A percentile compares a stretch with the other conserved stretches of the same genome.
Evolutionary conservation across 53 echinoderm and acorn worm genomes (phyloP).

Genomic region (Patiria pectinifera): DNA sequence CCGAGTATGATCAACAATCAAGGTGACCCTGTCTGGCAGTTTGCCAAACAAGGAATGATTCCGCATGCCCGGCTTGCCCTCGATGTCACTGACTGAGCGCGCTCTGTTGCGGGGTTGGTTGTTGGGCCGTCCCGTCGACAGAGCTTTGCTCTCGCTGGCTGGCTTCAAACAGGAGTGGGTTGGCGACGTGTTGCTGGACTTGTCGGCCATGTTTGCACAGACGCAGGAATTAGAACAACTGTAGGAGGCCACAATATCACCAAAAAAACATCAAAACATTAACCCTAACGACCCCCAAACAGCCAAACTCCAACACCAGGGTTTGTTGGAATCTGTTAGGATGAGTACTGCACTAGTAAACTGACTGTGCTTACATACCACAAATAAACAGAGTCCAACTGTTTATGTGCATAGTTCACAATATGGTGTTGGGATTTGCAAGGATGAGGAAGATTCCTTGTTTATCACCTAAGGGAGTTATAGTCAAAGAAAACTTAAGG

Average conservation of each 20-base stretch:
- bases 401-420: too few relatives aligned
- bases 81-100: conserved; percentile 42
- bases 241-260: background rate
- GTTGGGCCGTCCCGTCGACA: background rate
- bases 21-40: conserved; percentile 90
- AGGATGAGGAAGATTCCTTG: too few relatives aligned
- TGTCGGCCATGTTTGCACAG: conserved; percentile 74
- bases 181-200: conserved; percentile 74
- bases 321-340: too few relatives aligned
- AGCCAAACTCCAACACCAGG: too few relatives aligned
- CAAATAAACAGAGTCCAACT: too few relatives aligned
- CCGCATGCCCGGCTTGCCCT: conserved; percentile 58
- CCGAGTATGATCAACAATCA: conserved; percentile 93
- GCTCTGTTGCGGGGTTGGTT: conserved; percentile 57
- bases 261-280: background rate
- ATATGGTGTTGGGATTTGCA: too few relatives aligned
- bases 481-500: too few relatives aligned
- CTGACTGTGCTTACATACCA: too few relatives aligned
- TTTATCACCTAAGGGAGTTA: too few relatives aligned
- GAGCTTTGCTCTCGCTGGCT: background rate
- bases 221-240: conserved; percentile 64
- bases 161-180: conserved; percentile 92
- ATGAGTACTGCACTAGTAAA: too few relatives aligned
- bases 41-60: conserved; percentile 67
- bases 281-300: too few relatives aligned